Conservation (phyloP, 2,797 vertebrate genomes). For the Acanthornis magna region DNA sequence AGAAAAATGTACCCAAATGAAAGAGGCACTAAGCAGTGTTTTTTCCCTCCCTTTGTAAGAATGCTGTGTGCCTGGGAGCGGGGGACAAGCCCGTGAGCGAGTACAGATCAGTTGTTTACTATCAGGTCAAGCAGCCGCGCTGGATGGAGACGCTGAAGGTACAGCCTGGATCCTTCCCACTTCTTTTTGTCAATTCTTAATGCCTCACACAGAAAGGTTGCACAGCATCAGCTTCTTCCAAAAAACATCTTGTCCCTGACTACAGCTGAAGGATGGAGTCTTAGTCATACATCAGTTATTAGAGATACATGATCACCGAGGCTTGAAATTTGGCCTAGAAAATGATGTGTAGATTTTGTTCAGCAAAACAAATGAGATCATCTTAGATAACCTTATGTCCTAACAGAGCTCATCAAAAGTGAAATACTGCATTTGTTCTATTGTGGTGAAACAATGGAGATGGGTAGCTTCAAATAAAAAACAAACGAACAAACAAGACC, state of each 20-base stretch:
- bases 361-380: background rate
- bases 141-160: slow-evolving; percentile 23
- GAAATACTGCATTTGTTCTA: background rate
- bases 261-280: background rate
- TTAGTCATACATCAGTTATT: background rate
- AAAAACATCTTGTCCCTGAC: background rate
- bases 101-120: background rate
- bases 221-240: background rate
- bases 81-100: background rate
- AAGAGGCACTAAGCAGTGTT: background rate
- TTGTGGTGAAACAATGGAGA: background rate
- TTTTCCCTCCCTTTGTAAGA: background rate
- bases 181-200: background rate
- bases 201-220: background rate
- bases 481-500: no score
- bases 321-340: slow-evolving; percentile 1
- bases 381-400: background rate
- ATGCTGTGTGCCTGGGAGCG: background rate
- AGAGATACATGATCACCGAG: background rate
- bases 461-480: background rate
- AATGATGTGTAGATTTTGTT: background rate
- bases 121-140: background rate
- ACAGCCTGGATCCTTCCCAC: accelerated
- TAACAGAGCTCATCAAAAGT: background rate
- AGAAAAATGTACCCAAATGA: no score